A percentile compares a stretch with the other conserved stretches of the same genome.
phyloP scores from a whole-genome alignment of 2,113 vertebrate genomes.

The Phalacrocorax pelagicus region DNA sequence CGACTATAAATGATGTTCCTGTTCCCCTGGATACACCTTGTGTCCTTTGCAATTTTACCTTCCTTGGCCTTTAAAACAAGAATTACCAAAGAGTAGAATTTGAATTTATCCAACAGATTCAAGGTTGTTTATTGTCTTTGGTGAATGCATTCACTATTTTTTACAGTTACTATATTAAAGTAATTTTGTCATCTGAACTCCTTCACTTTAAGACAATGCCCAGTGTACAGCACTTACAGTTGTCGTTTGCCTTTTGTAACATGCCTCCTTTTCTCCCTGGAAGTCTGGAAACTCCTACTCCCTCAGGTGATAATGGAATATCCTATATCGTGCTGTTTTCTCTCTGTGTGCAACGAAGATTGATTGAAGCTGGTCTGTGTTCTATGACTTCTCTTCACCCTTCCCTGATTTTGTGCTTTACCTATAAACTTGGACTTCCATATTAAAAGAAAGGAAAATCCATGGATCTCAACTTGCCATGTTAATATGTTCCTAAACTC shows the following conservation, averaged over 20 bases:
- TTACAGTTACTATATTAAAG: background rate
- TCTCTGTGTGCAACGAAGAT: background rate
- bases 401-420: background rate
- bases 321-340: background rate
- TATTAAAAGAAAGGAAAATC: background rate
- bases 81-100: background rate
- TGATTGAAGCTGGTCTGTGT: background rate
- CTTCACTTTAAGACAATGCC: background rate
- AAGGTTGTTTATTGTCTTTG: background rate
- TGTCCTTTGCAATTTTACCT: constrained; percentile 21
- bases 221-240: accelerated
- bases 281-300: background rate
- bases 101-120: background rate
- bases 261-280: background rate
- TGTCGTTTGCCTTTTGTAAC: background rate
- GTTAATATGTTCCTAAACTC: background rate
- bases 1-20: constrained; percentile 1
- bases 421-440: background rate
- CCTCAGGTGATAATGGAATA: accelerated
- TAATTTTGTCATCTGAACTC: background rate
- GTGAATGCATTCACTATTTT: background rate
- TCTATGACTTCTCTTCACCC: background rate
- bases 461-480: background rate
- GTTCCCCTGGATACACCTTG: background rate
- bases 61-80: background rate